Evolutionary conservation across 2,888 invertebrate genomes (phyloP), one percentile per base, ranked within the genome.

Genomic region (Microctonus brassicae): DNA sequence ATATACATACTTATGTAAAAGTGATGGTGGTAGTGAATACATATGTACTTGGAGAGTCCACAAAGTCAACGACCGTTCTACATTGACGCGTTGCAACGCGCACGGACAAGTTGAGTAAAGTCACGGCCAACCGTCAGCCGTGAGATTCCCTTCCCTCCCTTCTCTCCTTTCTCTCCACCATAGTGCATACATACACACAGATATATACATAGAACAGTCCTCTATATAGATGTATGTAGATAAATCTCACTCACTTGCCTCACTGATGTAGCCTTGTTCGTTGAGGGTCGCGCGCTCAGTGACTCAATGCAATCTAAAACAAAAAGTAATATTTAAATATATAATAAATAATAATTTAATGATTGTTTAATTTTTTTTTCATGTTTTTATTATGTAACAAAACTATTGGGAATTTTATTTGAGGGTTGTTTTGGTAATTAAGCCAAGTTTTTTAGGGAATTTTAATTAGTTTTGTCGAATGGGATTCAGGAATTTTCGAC

Each of bases 1-100:
- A 17, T 7, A 47, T 17, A 17, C 9, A 17, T 17, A 17, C 5
- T 1, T 13, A n/a, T 26, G 42, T 13, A 13, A 26, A 13, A 24
- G 55, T 68, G 57, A 47, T 29, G 64, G 36, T 60, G 64, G 63
- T 55, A 60, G 64, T 58, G 52, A 39, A 29, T 42, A 10, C 2
- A n/a, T 17, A 60, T 68, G 33, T 20, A 53, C 64, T 70, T 67
- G 57, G 60, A 52, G 52, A 68, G 72, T 70, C 73, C 76, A 61
- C 70, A 78, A 80, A 85, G 86, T 87, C 86, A 87, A 86, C 83
- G 87, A 87, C 87, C 87, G 87, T 87, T 87, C 87, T 87, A 87
- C 87, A 87, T 87, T 87, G 86, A 86, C 87, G 86, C 86, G 84
- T 81, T 86, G 83, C 82, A 84, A 82, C 81, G 77, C 76, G 82